These are phyloP conservation scores for Choristoneura rosaceana DNA, from an alignment of 2,888 invertebrate species.

Conservation along the genomic window DNA sequence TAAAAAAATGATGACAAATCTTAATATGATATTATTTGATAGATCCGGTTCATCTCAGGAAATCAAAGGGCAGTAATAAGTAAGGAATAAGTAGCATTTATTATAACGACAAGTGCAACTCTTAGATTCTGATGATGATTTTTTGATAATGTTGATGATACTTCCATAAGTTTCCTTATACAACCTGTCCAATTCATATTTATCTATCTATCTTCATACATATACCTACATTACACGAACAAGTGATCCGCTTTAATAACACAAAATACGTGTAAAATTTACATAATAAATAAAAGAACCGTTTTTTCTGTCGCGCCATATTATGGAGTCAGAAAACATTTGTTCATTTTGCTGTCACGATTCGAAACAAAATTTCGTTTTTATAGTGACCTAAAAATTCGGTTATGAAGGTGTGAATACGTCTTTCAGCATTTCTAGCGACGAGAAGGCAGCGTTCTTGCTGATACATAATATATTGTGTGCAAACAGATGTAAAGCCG, in stretches of 20 bases:
- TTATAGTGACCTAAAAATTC: background rate
- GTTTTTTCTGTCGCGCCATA: background rate
- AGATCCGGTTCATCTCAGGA: too few species aligned
- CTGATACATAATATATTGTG: conserved; percentile 6
- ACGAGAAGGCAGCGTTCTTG: background rate
- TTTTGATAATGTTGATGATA: background rate
- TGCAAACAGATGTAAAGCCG: conserved; percentile 5
- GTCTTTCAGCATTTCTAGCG: background rate
- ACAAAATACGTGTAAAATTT: background rate
- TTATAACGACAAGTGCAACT: too few species aligned
- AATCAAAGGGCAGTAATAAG: too few species aligned
- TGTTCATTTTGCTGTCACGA: background rate
- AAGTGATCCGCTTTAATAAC: background rate
- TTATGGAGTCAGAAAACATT: background rate
- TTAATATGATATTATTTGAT: too few species aligned
- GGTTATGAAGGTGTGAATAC: conserved; percentile 3
- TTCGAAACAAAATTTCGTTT: background rate
- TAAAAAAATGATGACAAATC: too few species aligned
- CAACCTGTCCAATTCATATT: background rate
- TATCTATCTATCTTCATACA: background rate
- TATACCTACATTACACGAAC: too few species aligned
- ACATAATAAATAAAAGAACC: background rate
- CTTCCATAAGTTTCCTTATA: background rate
- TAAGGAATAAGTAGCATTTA: too few species aligned
- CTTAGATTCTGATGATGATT: too few species aligned